Percentiles rank a stretch among this genome's conserved stretches.
These are phyloP conservation scores for Hetaerina americana DNA, from an alignment of 1,140 invertebrate species.

Conservation along the genomic window DNA sequence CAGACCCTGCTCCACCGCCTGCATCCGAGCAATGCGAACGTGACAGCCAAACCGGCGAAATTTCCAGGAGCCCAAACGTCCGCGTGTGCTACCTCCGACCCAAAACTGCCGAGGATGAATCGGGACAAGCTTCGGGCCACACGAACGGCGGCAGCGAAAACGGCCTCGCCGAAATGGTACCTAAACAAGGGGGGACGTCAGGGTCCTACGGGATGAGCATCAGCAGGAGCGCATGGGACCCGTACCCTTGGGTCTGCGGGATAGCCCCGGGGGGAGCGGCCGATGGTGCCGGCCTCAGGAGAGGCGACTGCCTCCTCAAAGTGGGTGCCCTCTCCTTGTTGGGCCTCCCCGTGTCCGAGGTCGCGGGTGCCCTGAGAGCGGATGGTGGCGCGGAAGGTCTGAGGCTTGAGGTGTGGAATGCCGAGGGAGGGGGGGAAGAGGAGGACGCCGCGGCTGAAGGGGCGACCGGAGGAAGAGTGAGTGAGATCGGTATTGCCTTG, in stretches of 20 bases:
- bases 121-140: too few species aligned
- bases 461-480: not conserved
- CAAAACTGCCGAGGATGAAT: too few species aligned
- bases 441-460: not conserved
- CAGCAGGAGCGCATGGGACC: conserved; percentile 37
- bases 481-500: too few species aligned
- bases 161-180: too few species aligned
- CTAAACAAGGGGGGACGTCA: too few species aligned
- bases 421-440: not conserved
- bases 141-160: too few species aligned
- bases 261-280: conserved; percentile 35
- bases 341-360: conserved; percentile 40
- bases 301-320: conserved; percentile 49
- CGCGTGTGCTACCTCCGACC: not conserved
- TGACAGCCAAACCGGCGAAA: not conserved
- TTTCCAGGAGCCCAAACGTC: not conserved
- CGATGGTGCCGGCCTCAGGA: conserved; percentile 30
- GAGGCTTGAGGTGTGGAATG: not conserved
- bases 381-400: not conserved
- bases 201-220: not conserved
- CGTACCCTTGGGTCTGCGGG: conserved; percentile 50
- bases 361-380: conserved; percentile 26
- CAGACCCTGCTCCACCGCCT: too few species aligned
- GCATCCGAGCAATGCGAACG: too few species aligned
- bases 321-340: conserved; percentile 46